Evolutionary conservation across 2,888 invertebrate genomes (phyloP), one percentile per base, ranked within the genome.

Genomic region (Lepetodrilus schrolli): DNA sequence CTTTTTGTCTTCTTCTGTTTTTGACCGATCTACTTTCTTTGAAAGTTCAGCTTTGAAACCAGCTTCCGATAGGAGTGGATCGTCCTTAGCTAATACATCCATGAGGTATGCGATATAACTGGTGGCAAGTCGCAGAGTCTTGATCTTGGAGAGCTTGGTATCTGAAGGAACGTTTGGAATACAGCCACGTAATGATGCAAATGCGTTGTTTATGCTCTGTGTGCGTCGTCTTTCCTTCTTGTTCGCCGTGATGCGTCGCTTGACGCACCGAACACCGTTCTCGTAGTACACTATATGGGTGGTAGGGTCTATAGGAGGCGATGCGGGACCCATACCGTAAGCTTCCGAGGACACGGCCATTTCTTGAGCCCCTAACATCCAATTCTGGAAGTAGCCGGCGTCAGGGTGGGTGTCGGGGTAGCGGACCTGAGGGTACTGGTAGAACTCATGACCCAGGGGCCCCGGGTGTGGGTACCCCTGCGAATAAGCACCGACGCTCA

Each of bases 81-180:
- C 96, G 86, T 96, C 96, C 73, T 95, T 95, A 88, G 96, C 89
- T 82, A 98, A 90, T 0, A 97, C 95, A 80, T 95, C 95, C 92
- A 96, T 96, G 73, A 98, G 93, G 91, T 97, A 97, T 4, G 95
- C 95, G 83, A 90, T 90, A 78, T 90, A 90, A 77, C 88, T 89
- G 23, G 89, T 98, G 0, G 98, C 98, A 85, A 98, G 92, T 76
- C 97, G 93, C 34, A 98, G 92, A 0, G 98, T 98, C 92, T 98
- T 98, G 83, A 98, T 98, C 93, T 96, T 93, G 13, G 96, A 96
- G 34, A 98, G 91, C 91, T 98, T 98, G 0, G 98, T 98, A 88
- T 98, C 98, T 0, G 96, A 94, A 0, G 98, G 98, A 0, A 98
- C 97, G 87, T 98, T 97, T 0, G 98, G 98, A 84, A 98, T 98